phyloP scores from a whole-genome alignment of 1,140 invertebrate genomes.

The Mizuhopecten yessoensis region DNA sequence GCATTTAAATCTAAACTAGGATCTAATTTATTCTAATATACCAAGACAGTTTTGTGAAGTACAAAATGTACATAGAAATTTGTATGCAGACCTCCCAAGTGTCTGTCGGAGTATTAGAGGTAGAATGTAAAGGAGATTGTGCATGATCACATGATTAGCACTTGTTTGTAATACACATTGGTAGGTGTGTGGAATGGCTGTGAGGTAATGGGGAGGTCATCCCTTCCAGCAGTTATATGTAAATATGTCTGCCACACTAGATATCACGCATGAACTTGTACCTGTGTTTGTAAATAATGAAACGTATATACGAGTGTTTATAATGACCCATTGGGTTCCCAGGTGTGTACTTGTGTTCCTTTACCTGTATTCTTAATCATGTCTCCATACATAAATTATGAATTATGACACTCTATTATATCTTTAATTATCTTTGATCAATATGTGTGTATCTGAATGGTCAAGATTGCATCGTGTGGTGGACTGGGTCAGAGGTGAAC shows the following conservation, averaged over 20 bases:
- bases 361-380: too few species aligned
- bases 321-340: too few species aligned
- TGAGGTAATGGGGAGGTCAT: background rate
- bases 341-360: too few species aligned
- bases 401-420: too few species aligned
- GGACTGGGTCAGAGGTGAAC: too few species aligned
- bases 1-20: background rate
- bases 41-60: background rate
- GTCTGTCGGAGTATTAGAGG: background rate
- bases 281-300: too few species aligned
- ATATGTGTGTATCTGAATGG: too few species aligned
- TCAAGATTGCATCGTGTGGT: too few species aligned
- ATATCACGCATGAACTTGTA: background rate
- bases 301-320: too few species aligned
- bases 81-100: constrained; percentile 24
- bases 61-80: background rate
- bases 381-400: too few species aligned
- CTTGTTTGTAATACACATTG: constrained; percentile 1
- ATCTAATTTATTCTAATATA: constrained; percentile 25
- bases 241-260: background rate
- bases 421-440: too few species aligned
- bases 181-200: background rate
- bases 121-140: background rate
- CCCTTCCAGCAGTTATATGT: background rate
- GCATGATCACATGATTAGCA: constrained; percentile 21